These are phyloP conservation scores for Entelurus aequoreus DNA, from an alignment of 2,113 vertebrate species.

Conservation along the genomic window DNA sequence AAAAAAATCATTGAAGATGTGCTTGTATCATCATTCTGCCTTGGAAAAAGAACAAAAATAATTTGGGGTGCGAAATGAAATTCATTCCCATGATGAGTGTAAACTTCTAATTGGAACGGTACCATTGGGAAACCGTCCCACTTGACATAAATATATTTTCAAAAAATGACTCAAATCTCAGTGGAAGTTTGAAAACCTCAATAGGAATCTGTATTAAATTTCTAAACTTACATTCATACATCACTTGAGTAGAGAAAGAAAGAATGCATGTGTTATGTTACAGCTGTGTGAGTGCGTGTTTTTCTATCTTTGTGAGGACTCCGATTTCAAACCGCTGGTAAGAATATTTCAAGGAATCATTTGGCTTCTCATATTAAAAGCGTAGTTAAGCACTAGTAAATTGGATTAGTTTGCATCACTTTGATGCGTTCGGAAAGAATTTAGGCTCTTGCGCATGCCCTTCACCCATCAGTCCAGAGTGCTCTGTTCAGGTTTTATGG, in stretches of 20 bases:
- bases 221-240: conserved; percentile 69
- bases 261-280: conserved; percentile 22
- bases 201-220: conserved; percentile 61
- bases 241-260: conserved; percentile 49
- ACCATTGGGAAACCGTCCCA: neutral
- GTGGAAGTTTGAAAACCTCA: conserved; percentile 59
- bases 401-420: neutral
- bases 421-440: neutral
- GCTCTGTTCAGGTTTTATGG: neutral
- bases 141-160: neutral
- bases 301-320: conserved; percentile 13
- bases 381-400: neutral
- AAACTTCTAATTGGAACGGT: neutral
- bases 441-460: neutral
- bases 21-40: too few relatives aligned
- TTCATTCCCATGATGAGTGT: too few relatives aligned
- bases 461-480: neutral
- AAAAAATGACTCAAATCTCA: conserved; percentile 28
- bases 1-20: too few relatives aligned
- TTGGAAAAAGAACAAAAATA: too few relatives aligned
- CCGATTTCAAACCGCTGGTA: neutral
- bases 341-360: neutral
- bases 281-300: conserved; percentile 7
- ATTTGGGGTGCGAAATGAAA: too few relatives aligned
- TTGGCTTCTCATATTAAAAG: neutral